Evolutionary conservation across 2,113 vertebrate species (phyloP).

Genomic region (Crotalus helleri): DNA sequence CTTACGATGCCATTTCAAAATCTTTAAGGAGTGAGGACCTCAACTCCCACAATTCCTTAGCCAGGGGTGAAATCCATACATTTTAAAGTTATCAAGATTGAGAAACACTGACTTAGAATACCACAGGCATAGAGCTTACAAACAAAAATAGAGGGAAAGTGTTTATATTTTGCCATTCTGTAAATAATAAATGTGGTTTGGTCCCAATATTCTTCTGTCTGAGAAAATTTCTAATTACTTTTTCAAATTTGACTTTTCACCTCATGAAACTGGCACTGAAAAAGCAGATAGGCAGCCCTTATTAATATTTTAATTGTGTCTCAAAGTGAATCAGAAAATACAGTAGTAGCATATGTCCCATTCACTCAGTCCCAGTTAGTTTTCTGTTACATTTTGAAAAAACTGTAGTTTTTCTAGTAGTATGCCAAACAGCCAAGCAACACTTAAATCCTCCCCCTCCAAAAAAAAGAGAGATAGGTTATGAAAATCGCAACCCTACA

Average conservation of each 20-base stretch:
- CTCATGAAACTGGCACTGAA: background rate
- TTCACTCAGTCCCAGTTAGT: background rate
- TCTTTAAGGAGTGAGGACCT: background rate
- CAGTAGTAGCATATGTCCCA: background rate
- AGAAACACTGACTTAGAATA: background rate
- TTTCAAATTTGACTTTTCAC: background rate
- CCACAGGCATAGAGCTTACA: background rate
- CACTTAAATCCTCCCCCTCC: background rate
- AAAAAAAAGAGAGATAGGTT: background rate
- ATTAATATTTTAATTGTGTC: background rate
- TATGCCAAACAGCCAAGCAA: background rate
- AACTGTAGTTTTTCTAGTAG: background rate
- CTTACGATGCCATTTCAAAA: background rate
- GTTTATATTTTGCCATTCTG: background rate
- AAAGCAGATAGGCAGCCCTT: background rate
- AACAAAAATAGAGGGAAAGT: background rate
- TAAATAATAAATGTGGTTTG: background rate
- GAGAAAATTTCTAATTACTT: background rate
- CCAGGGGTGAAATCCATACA: background rate
- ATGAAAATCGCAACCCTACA: background rate
- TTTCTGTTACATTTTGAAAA: background rate
- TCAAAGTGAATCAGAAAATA: background rate
- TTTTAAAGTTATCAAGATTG: background rate
- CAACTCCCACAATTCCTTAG: background rate
- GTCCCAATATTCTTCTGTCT: background rate